Evolutionary conservation across 2,797 vertebrate species (phyloP).

Genomic region (Florisuga fusca): DNA sequence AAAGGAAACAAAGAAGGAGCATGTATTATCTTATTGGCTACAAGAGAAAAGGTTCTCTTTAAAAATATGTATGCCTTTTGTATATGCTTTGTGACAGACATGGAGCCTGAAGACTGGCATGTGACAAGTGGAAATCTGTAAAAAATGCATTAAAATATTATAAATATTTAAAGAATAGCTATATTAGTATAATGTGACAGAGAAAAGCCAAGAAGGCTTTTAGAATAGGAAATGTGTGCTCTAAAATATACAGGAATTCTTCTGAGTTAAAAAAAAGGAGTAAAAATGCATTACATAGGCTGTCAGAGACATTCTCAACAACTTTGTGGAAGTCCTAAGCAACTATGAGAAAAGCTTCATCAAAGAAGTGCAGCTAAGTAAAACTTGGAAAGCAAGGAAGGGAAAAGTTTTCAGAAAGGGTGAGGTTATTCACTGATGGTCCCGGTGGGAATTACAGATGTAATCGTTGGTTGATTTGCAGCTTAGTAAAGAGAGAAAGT

Average conservation of each 20-base stretch:
- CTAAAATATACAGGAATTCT: not conserved
- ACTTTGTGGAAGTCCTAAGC: not conserved
- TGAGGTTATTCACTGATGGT: not conserved
- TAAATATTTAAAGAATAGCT: conserved; percentile 34
- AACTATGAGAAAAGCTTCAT: not conserved
- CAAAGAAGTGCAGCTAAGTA: not conserved
- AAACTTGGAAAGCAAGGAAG: not conserved
- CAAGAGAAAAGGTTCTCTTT: not conserved
- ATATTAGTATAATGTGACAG: not conserved
- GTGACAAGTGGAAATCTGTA: not conserved
- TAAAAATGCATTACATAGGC: not conserved
- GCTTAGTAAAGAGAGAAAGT: not conserved
- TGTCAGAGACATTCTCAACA: not conserved
- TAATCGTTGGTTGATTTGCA: not conserved
- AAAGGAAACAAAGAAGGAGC: not conserved
- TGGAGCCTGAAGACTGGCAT: not conserved
- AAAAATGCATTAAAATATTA: not conserved
- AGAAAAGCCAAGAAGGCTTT: not conserved
- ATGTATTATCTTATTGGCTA: not conserved
- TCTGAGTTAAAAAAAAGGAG: not conserved
- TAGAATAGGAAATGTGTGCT: not conserved
- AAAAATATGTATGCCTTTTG: not conserved
- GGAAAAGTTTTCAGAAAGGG: not conserved
- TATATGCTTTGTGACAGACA: not conserved
- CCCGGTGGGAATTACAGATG: not conserved